Conservation (phyloP, 2,888 invertebrate species). For the Julus scandinavius region DNA sequence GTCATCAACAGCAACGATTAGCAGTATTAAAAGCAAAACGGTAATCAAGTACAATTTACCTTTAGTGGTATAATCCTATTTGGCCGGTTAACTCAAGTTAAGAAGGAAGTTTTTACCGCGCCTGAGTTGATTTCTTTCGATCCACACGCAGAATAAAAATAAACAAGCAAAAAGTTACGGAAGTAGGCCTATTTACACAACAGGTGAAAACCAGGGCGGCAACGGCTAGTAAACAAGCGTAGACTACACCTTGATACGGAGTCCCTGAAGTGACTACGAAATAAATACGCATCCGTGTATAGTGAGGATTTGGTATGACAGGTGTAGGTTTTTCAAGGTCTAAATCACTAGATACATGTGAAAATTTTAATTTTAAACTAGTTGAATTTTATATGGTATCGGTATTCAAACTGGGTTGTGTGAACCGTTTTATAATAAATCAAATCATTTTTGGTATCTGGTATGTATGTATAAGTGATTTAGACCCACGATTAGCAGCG, state of each 20-base stretch:
- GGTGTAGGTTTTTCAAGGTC: no score
- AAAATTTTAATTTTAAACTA: no score
- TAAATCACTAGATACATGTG: no score
- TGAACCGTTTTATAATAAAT: no score
- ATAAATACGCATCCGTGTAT: no score
- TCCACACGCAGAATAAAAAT: not conserved
- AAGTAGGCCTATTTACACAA: not conserved
- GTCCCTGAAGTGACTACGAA: no score
- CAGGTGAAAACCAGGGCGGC: slow-evolving; percentile 9
- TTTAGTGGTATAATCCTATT: not conserved
- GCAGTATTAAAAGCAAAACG: not conserved
- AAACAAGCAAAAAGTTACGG: not conserved
- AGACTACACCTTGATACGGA: not conserved
- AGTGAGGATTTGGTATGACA: no score
- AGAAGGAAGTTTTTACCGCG: not conserved
- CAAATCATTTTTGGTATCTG: no score
- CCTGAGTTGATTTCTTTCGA: not conserved
- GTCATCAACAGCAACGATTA: not conserved
- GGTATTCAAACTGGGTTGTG: no score
- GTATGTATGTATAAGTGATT: no score
- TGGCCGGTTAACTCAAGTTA: not conserved
- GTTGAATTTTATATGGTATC: no score
- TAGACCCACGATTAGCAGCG: no score
- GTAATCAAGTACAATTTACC: not conserved
- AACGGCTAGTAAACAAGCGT: not conserved